Evolutionary conservation across 2,797 vertebrate species (phyloP).

Genomic region (Oreochromis mossambicus): DNA sequence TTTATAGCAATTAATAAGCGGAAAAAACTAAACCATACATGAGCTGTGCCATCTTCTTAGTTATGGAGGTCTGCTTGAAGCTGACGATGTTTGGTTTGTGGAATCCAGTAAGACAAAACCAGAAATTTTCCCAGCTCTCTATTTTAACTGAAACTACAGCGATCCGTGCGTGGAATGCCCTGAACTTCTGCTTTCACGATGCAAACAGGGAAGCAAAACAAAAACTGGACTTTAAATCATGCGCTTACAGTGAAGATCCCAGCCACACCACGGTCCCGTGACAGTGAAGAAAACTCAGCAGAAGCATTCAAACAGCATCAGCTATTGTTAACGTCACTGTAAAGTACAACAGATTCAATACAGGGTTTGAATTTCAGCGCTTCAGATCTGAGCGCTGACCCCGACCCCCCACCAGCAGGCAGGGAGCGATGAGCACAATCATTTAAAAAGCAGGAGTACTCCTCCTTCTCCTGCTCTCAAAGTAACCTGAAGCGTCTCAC

Average conservation of each 20-base stretch:
- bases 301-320: not conserved
- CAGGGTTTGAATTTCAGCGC: too few relatives aligned
- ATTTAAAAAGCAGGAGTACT: not conserved
- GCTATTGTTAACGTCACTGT: not conserved
- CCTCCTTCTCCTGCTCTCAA: not conserved
- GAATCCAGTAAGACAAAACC: not conserved
- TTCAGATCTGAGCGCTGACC: not conserved
- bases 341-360: not conserved
- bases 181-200: not conserved
- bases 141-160: not conserved
- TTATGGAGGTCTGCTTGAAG: not conserved
- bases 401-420: not conserved
- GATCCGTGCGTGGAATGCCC: not conserved
- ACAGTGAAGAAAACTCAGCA: not conserved
- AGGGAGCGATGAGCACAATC: constrained; percentile 26
- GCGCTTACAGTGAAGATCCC: not conserved
- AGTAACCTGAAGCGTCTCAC: constrained; percentile 74
- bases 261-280: not conserved
- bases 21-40: not conserved
- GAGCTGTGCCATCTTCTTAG: not conserved
- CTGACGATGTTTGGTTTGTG: not conserved
- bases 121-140: not conserved
- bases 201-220: not conserved
- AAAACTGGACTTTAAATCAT: not conserved
- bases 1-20: not conserved